Evolutionary conservation across 2,113 vertebrate genomes (phyloP).

Genomic region (Carassius gibelio): DNA sequence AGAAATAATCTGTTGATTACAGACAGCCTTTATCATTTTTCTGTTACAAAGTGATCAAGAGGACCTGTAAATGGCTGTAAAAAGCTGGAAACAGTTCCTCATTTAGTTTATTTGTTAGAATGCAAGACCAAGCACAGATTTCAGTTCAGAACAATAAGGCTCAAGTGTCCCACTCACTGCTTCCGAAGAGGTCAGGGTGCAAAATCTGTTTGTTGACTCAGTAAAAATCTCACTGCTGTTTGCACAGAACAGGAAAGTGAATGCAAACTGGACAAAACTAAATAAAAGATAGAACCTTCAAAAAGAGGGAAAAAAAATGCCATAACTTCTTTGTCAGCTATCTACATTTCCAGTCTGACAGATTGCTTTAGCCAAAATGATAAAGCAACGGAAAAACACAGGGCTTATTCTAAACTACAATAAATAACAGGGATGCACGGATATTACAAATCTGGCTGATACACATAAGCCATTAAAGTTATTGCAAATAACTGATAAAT

Average conservation of each 20-base stretch:
- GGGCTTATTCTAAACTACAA: not conserved
- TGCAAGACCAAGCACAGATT: not conserved
- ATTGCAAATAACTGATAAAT: not conserved
- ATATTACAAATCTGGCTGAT: not conserved
- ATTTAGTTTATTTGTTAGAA: not conserved
- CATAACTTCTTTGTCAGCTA: not conserved
- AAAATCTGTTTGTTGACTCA: conserved; percentile 58
- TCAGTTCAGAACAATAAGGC: not conserved
- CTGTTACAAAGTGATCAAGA: not conserved
- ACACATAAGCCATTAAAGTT: not conserved
- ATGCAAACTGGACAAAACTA: conserved; percentile 3
- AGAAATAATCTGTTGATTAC: not conserved
- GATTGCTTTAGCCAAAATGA: not conserved
- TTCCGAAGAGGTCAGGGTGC: conserved; percentile 47
- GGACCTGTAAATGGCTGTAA: not conserved
- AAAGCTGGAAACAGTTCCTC: not conserved
- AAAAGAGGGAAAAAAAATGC: not conserved
- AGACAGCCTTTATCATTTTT: not conserved
- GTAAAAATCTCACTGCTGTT: conserved; percentile 44
- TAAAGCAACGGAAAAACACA: not conserved
- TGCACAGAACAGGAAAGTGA: conserved; percentile 45
- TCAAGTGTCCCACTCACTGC: conserved; percentile 9
- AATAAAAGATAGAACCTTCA: not conserved
- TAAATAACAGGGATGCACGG: not conserved
- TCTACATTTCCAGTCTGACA: not conserved